phyloP scores from a whole-genome alignment of 2,113 vertebrate genomes.

The Motacilla alba region DNA sequence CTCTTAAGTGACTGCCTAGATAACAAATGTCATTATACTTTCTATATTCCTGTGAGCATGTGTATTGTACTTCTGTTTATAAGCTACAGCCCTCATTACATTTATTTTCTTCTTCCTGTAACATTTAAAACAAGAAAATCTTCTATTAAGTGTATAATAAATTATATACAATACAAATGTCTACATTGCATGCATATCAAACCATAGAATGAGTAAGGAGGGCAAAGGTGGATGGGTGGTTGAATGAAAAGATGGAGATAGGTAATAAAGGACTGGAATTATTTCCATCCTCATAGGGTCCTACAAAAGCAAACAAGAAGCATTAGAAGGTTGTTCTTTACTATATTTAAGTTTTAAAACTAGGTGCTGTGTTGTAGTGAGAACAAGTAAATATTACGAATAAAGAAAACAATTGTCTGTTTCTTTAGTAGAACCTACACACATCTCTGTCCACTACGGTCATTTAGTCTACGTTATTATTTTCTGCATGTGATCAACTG shows the following conservation, averaged over 20 bases:
- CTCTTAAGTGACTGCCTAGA: slow-evolving; percentile 23
- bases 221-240: neutral
- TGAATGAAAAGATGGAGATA: neutral
- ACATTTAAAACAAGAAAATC: slow-evolving; percentile 46
- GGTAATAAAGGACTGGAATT: slow-evolving; percentile 49
- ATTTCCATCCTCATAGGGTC: slow-evolving; percentile 42
- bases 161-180: neutral
- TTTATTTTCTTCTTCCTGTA: slow-evolving; percentile 59
- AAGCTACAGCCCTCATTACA: slow-evolving; percentile 48
- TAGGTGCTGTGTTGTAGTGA: neutral
- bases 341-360: slow-evolving; percentile 31
- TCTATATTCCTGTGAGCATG: slow-evolving; percentile 17
- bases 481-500: neutral
- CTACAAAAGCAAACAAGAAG: slow-evolving; percentile 53
- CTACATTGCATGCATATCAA: slow-evolving; percentile 60
- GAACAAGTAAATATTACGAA: slow-evolving; percentile 12
- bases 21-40: slow-evolving; percentile 60
- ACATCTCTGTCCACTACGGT: neutral
- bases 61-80: slow-evolving; percentile 25
- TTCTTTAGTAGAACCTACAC: neutral
- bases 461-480: neutral
- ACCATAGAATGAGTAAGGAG: slow-evolving; percentile 52
- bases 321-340: slow-evolving; percentile 44
- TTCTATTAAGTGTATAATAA: slow-evolving; percentile 22
- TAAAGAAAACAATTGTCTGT: neutral